Base-by-base conservation (phyloP, 2,888 invertebrate genomes). In the Cataglyphis albicans region DNA sequence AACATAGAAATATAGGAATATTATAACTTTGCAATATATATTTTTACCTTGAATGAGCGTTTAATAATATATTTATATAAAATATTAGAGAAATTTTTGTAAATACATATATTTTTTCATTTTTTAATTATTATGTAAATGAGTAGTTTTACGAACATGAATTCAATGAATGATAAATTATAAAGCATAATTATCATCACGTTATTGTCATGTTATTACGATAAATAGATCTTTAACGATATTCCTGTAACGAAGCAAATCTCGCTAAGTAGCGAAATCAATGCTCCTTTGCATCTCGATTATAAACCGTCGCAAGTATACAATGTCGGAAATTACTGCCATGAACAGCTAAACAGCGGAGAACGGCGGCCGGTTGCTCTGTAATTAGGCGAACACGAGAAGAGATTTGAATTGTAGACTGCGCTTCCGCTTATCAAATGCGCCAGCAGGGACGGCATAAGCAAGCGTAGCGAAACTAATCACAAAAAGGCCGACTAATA, bases 381-480 rank as follows among this genome's bases (percentile, higher is more conserved):
- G 70, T 78, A 78, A 78, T 78, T 78, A 78, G 78, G 59, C 78
- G 78, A 78, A 78, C 70, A 70, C 25, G 78, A 70, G 78, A 78
- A 78, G 78, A 78, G 78, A 70, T 78, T 78, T 78, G 68, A 78
- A 78, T 78, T 70, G 78, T 59, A 70, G 78, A 78, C 44, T 59
- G 35, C 44, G 70, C 70, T 61, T 78, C 78, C 70, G 70, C 70
- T 59, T 70, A 59, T 70, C 78, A 78, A 25, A 7, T 59, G 70
- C 18, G 59, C 44, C 68, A 57, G 68, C 68, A 57, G 68, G 59
- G 64, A 21, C 55, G 59, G 59, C 41, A 21, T 59, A 59, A 44
- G 70, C 21, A 18, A 55, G 41, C 55, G 6, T 29, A n/a, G 15
- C n/a, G 5, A 41, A 1, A 25, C 25, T 67, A 41, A 65, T 65